Evolutionary conservation across 2,797 vertebrate species (phyloP).

Genomic region (Garrulus glandarius): DNA sequence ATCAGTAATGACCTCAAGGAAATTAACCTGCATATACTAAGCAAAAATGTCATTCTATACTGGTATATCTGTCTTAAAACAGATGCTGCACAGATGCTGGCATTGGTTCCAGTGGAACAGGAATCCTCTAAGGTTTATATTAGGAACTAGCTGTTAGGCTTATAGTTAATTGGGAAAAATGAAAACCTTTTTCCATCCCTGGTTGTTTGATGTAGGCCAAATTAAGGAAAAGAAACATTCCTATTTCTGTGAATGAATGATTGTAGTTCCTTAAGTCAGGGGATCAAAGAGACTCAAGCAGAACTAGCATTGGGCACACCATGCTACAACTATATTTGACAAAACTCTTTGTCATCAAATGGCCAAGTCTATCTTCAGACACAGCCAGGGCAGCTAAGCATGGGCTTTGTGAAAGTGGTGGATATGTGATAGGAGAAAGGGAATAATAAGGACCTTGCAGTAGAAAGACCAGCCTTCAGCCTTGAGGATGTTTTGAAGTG

Average conservation of each 20-base stretch:
- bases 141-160: background rate
- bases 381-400: background rate
- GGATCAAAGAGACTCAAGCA: background rate
- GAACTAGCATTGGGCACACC: background rate
- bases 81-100: background rate
- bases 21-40: background rate
- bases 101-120: background rate
- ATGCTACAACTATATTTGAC: background rate
- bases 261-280: background rate
- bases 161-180: background rate
- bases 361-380: background rate
- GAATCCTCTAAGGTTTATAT: background rate
- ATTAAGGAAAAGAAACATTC: background rate
- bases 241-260: background rate
- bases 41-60: constrained; percentile 6
- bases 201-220: background rate
- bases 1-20: constrained; percentile 14
- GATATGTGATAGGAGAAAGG: background rate
- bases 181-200: background rate
- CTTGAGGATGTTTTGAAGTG: background rate
- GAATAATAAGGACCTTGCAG: background rate
- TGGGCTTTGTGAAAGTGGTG: background rate
- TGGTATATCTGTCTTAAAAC: background rate
- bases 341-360: background rate
- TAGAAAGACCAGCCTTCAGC: background rate